Percentiles rank a stretch among this genome's conserved stretches.
Conservation (phyloP, 1,140 invertebrate genomes). For the Drosophila melanogaster region Release_6_plus_ISO1_MT NC_004354.4:1861501-1862000, state of each 20-base stretch:
- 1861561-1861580: constrained; percentile 8
- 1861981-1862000: no score
- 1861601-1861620: constrained; percentile 34
- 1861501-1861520: constrained; percentile 3
- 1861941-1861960: no score
- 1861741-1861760: constrained; percentile 56
- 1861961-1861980: no score
- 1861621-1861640: constrained; percentile 25
- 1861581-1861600: constrained; percentile 63
- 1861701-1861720: constrained; percentile 45
- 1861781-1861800: constrained; percentile 10
- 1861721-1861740: constrained; percentile 76
- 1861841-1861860: not conserved
- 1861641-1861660: constrained; percentile 21
- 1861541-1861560: constrained; percentile 46
- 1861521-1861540: not conserved
- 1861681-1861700: constrained; percentile 27
- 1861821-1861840: not conserved
- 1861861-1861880: not conserved
- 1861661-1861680: constrained; percentile 11
- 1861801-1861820: not conserved
- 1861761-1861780: constrained; percentile 45
- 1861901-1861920: no score
- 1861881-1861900: not conserved
- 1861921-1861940: no score